Percentiles rank a stretch among this genome's conserved stretches.
These are phyloP conservation scores for Drosophila peninsularis DNA, from an alignment of 2,888 invertebrate species.

Conservation along the genomic window DNA sequence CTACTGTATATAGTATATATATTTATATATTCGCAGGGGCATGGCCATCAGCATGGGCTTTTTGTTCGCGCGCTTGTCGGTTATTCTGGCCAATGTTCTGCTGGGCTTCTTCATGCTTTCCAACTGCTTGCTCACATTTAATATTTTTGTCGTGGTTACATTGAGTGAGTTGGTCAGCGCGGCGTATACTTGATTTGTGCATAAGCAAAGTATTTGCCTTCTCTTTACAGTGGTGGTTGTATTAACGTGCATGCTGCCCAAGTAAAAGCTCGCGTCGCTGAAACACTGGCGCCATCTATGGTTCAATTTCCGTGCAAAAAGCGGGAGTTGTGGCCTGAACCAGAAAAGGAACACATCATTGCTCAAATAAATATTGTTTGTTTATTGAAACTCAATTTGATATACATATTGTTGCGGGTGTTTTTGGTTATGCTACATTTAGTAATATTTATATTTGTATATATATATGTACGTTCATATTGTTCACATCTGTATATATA, in stretches of 20 bases:
- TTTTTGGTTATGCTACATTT: slow-evolving; percentile 61
- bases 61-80: slow-evolving; percentile 23
- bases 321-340: too few relatives aligned
- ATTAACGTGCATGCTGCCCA: neutral
- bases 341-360: too few relatives aligned
- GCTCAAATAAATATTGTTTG: slow-evolving; percentile 68
- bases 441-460: slow-evolving; percentile 53
- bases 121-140: slow-evolving; percentile 34
- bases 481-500: slow-evolving; percentile 41
- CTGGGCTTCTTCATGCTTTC: slow-evolving; percentile 29
- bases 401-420: slow-evolving; percentile 65
- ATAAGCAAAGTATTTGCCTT: neutral
- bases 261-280: neutral
- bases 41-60: slow-evolving; percentile 26
- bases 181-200: neutral
- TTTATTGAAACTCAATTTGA: slow-evolving; percentile 79
- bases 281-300: neutral
- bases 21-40: slow-evolving; percentile 29
- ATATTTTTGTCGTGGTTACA: slow-evolving; percentile 13
- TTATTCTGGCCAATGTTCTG: slow-evolving; percentile 20
- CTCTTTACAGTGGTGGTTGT: neutral
- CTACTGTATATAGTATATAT: neutral
- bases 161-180: slow-evolving; percentile 16
- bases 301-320: neutral
- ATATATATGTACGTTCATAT: slow-evolving; percentile 46